A percentile compares a stretch with the other conserved stretches of the same genome.
Conservation (phyloP, 2,797 vertebrate species). For the Siniperca obscura region DNA sequence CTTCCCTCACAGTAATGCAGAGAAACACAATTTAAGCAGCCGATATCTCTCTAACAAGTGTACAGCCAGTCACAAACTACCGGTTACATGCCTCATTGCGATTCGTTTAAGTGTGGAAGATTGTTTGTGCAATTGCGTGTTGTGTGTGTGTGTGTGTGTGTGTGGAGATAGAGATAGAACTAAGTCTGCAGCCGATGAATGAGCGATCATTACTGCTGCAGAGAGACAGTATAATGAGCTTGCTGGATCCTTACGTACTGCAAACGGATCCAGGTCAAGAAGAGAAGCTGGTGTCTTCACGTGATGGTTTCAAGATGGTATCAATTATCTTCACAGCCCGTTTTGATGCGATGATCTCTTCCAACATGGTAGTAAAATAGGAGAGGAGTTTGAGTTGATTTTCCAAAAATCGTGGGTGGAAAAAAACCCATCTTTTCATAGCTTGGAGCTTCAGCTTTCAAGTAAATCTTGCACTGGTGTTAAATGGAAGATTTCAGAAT, state of each 20-base stretch:
- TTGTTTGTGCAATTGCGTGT: slow-evolving; percentile 61
- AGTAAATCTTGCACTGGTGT: slow-evolving; percentile 41
- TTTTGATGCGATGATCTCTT: neutral
- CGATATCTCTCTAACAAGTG: slow-evolving; percentile 67
- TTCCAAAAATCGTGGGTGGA: neutral
- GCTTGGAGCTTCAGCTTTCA: slow-evolving; percentile 48
- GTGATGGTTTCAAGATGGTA: slow-evolving; percentile 12
- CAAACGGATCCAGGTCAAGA: slow-evolving; percentile 43
- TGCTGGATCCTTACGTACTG: slow-evolving; percentile 22
- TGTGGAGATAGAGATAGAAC: slow-evolving; percentile 9
- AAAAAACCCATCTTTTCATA: slow-evolving; percentile 8
- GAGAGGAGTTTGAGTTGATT: slow-evolving; percentile 21
- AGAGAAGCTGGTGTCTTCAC: slow-evolving; percentile 14
- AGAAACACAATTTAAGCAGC: slow-evolving; percentile 47
- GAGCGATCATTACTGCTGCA: slow-evolving; percentile 58
- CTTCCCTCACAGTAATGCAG: slow-evolving; percentile 27
- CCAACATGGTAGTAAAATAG: slow-evolving; percentile 4
- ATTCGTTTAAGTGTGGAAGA: slow-evolving; percentile 71
- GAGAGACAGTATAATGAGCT: slow-evolving; percentile 59
- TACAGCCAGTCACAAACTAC: slow-evolving; percentile 55
- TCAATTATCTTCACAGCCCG: slow-evolving; percentile 17
- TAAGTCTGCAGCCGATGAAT: slow-evolving; percentile 49
- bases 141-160: neutral
- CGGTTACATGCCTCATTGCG: slow-evolving; percentile 78
- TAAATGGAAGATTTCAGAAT: slow-evolving; percentile 55